Evolutionary conservation across 2,113 vertebrate genomes (phyloP), one percentile per base, ranked within the genome.

Genomic region (Halichoerus grypus): DNA sequence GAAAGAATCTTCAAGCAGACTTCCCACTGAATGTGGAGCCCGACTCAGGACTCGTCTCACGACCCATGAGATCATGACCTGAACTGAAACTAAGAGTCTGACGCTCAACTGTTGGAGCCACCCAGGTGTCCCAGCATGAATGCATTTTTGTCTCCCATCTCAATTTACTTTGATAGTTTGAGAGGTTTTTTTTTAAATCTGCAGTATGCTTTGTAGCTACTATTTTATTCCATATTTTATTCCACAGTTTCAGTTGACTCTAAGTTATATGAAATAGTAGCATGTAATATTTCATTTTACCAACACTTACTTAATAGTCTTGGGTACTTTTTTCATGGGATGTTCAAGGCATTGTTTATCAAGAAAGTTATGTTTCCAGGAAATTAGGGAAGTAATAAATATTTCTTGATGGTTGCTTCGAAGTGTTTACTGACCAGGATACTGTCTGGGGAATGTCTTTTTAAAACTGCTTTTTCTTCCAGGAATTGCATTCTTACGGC

Each of bases 101-200:
- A 9, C 4, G 8, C n/a, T 69, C 67, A 69, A 69, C 67, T 36
- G 18, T 69, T 69, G 33, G n/a, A 69, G 67, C 67, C n/a, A 69
- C 18, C 33, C 67, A n/a, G 33, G 33, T 3, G 4, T 33, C 67
- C 67, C 28, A 94, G 74, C n/a, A 83, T 94, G 94, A 97, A 98
- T 97, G 95, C 95, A 98, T 95, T 98, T 98, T 98, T 97, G 21
- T 97, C 57, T 96, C 83, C 53, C 95, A 98, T 86, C 89, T 90
- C 42, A 95, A 85, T 97, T 98, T 97, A 96, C 90, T 98, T 94
- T 95, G 92, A 85, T 95, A 92, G 87, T 96, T 92, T 74, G 59
- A 88, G 55, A n/a, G 24, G 4, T 33, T 67, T 67, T 16, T 79
- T 90, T 92, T 91, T 82, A 4, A 86, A 88, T 80, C 51, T 93